These are phyloP conservation scores for Varanus salvator DNA, from an alignment of 2,113 vertebrate genomes.

Conservation along the genomic window DNA sequence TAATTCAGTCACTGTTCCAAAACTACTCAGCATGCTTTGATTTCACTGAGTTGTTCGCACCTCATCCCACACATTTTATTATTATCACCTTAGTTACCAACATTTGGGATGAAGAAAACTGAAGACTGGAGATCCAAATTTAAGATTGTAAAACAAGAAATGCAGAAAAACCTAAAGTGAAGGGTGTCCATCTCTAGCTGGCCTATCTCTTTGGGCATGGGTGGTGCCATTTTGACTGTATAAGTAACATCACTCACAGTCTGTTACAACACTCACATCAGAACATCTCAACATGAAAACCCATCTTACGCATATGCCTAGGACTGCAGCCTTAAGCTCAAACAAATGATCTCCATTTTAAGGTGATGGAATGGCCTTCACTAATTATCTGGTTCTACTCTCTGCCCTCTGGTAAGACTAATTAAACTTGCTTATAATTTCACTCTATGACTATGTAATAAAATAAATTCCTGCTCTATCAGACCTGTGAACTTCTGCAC, in stretches of 20 bases:
- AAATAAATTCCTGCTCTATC: not conserved
- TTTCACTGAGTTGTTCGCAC: too few species aligned
- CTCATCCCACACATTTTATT: too few species aligned
- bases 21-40: too few species aligned
- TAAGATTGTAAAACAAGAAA: too few species aligned
- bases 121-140: too few species aligned
- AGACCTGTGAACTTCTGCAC: constrained; percentile 22
- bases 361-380: not conserved
- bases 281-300: too few species aligned
- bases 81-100: too few species aligned
- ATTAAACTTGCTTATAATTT: constrained; percentile 8
- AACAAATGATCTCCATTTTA: not conserved
- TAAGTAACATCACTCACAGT: not conserved
- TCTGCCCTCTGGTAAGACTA: not conserved
- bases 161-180: too few species aligned
- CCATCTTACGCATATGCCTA: not conserved
- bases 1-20: too few species aligned
- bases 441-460: not conserved
- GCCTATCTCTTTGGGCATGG: too few species aligned
- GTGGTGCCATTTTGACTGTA: not conserved
- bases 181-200: too few species aligned
- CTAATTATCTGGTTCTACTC: not conserved
- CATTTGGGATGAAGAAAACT: too few species aligned
- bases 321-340: not conserved
- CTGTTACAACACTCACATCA: not conserved